Percentiles rank a stretch among this genome's conserved stretches.
These are phyloP conservation scores for Laupala kohalensis DNA, from an alignment of 1,140 invertebrate genomes.

Conservation along the genomic window DNA sequence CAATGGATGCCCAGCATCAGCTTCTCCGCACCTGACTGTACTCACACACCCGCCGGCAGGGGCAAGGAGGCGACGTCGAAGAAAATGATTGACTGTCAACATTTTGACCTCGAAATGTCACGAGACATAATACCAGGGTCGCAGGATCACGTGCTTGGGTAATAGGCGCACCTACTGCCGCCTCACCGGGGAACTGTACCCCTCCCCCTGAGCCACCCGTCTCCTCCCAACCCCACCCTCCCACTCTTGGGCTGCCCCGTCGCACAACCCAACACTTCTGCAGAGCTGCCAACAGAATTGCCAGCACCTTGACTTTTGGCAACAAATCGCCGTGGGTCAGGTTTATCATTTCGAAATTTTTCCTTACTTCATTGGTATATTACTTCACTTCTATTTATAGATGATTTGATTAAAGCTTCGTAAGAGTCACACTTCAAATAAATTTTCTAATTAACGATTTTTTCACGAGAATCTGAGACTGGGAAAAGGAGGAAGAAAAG, in stretches of 20 bases:
- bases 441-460: too few relatives aligned
- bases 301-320: too few relatives aligned
- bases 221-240: background rate
- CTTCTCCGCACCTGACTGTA: background rate
- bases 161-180: background rate
- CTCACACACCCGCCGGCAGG: background rate
- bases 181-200: background rate
- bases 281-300: too few relatives aligned
- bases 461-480: too few relatives aligned
- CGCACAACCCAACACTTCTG: background rate
- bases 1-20: too few relatives aligned
- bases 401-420: too few relatives aligned
- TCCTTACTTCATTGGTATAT: too few relatives aligned
- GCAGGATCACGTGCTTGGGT: constrained; percentile 1
- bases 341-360: too few relatives aligned
- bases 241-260: background rate
- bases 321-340: too few relatives aligned
- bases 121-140: constrained; percentile 5
- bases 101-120: constrained; percentile 6
- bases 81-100: constrained; percentile 9
- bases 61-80: background rate
- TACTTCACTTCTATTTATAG: too few relatives aligned
- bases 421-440: too few relatives aligned
- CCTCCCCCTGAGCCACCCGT: background rate
- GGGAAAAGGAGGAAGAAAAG: too few relatives aligned